phyloP scores from a whole-genome alignment of 2,113 vertebrate species.

The Pelvicachromis taeniatus region DNA sequence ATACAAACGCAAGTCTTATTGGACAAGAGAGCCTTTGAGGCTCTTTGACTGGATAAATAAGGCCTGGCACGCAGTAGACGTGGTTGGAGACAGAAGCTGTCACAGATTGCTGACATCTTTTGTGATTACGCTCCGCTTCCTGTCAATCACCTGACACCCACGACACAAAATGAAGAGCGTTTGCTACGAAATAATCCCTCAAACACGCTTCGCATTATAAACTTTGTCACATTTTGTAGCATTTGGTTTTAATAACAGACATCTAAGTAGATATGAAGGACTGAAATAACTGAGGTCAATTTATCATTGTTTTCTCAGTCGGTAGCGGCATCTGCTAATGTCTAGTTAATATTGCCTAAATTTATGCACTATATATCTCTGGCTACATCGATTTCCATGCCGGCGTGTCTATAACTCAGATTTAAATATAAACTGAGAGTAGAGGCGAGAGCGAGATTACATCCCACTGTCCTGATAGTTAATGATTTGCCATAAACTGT shows the following conservation, averaged over 20 bases:
- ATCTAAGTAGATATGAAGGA: background rate
- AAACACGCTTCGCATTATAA: background rate
- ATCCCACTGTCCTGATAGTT: background rate
- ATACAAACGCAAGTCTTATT: background rate
- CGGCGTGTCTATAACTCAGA: background rate
- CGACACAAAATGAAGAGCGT: background rate
- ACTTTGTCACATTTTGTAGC: background rate
- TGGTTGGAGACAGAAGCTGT: constrained; percentile 9
- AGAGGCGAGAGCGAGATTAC: background rate
- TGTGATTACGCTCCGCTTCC: constrained; percentile 7
- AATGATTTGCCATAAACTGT: constrained; percentile 12
- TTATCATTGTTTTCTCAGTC: background rate
- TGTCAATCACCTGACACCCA: constrained; percentile 43
- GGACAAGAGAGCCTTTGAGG: background rate
- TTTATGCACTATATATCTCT: background rate
- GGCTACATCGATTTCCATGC: background rate
- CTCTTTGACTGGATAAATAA: constrained; percentile 6
- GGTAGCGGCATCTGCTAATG: background rate
- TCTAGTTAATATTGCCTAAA: background rate
- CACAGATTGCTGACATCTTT: constrained; percentile 17
- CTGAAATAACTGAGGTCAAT: background rate
- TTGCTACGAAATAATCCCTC: background rate
- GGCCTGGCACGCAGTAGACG: background rate
- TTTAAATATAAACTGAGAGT: background rate
- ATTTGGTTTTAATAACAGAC: background rate